Percentiles rank a stretch among this genome's conserved stretches.
Conservation (phyloP, 2,888 invertebrate genomes). For the Hyalella azteca region DNA sequence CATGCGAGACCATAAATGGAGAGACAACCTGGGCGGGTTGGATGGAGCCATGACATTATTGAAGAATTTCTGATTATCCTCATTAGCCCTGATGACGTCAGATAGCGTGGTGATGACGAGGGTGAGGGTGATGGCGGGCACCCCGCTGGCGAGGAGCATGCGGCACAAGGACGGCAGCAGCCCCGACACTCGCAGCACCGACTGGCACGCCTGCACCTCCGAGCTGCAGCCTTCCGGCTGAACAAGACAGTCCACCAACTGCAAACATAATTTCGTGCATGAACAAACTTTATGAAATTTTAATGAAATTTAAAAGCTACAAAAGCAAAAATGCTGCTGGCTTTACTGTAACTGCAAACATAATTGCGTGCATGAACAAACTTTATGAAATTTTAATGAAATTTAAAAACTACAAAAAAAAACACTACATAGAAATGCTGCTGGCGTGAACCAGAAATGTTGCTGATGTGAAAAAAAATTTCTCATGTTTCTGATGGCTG, state of each 20-base stretch:
- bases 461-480: too few relatives aligned
- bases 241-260: slow-evolving; percentile 82
- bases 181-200: slow-evolving; percentile 83
- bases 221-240: slow-evolving; percentile 92
- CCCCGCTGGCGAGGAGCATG: slow-evolving; percentile 89
- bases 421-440: too few relatives aligned
- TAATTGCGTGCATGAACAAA: too few relatives aligned
- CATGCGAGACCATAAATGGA: too few relatives aligned
- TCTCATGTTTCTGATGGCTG: too few relatives aligned
- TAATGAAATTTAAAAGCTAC: too few relatives aligned
- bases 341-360: too few relatives aligned
- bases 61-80: slow-evolving; percentile 89
- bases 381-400: too few relatives aligned
- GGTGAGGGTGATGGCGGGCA: slow-evolving; percentile 93
- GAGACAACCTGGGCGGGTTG: slow-evolving; percentile 77
- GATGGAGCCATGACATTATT: slow-evolving; percentile 89
- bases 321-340: too few relatives aligned
- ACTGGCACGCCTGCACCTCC: slow-evolving; percentile 79
- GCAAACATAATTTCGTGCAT: slow-evolving; percentile 44
- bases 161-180: slow-evolving; percentile 82
- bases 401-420: too few relatives aligned
- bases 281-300: too few relatives aligned
- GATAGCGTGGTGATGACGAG: slow-evolving; percentile 95
- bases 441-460: too few relatives aligned
- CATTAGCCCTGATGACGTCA: slow-evolving; percentile 90